These are phyloP conservation scores for Nansenia antarctica DNA, from an alignment of 2,113 vertebrate genomes.

Conservation along the genomic window DNA sequence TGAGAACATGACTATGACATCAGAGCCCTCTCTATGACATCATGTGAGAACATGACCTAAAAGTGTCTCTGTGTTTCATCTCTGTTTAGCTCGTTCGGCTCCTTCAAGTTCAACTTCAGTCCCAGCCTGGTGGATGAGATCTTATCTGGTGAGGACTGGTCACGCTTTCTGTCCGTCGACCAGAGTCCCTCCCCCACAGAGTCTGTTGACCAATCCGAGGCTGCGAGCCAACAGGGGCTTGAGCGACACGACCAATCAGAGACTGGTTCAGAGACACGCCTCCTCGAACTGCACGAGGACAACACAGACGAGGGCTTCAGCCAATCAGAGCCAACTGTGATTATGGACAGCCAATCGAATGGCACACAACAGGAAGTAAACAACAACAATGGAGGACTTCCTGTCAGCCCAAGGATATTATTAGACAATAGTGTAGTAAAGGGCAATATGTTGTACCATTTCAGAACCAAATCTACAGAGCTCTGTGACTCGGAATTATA, in stretches of 20 bases:
- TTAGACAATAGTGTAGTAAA: neutral
- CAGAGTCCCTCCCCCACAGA: neutral
- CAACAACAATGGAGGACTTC: neutral
- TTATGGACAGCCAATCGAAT: neutral
- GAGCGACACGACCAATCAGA: neutral
- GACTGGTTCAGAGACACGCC: neutral
- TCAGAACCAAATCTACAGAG: neutral
- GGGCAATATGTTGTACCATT: neutral
- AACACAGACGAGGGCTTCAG: too few relatives aligned
- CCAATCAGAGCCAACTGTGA: neutral
- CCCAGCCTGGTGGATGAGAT: neutral
- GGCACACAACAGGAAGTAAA: neutral
- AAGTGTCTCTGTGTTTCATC: neutral
- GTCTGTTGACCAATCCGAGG: neutral
- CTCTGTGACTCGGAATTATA: neutral
- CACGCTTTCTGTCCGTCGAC: neutral
- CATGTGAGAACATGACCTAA: too few relatives aligned
- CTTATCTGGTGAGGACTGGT: neutral
- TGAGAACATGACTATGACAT: too few relatives aligned
- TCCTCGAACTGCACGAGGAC: neutral
- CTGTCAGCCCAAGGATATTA: neutral
- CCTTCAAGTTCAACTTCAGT: neutral
- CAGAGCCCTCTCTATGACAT: too few relatives aligned
- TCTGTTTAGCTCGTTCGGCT: neutral
- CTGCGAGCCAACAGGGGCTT: neutral